Base-by-base conservation (phyloP, 2,888 invertebrate species). In the Cataglyphis altisquamis region DNA sequence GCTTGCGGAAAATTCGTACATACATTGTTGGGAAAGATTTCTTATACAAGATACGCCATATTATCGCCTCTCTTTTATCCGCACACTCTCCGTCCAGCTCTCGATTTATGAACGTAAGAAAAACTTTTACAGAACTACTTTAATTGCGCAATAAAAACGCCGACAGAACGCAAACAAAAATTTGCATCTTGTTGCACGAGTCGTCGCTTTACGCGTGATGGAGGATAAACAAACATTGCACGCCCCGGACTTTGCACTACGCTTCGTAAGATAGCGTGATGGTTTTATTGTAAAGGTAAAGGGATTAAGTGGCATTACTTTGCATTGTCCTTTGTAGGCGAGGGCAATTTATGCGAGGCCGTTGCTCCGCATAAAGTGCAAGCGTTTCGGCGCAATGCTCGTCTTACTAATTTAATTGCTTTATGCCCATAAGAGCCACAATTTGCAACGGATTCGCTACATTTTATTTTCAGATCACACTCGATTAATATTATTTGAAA, bases 261-360 rank as follows among this genome's bases (percentile, higher is more conserved):
- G 82, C 52, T 82, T 45, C 45, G 70, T 70, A 70, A 60, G 70
- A 70, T 70, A 80, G 78, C 70, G 21, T 41, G 45, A 70, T 32
- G 78, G 70, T 80, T 80, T 80, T 80, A 70, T 70, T 80, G 78
- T 80, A 80, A 80, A 80, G 78, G 78, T 70, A 36, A 60, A 60
- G 36, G 60, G 70, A 80, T 80, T 80, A 80, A 80, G 70, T 80
- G 78, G 70, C 70, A 80, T 80, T 80, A 80, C 78, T 80, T 80
- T 70, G 45, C 78, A 70, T 45, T 80, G 70, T 70, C 70, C 78
- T 80, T 80, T 80, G 78, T 78, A 78, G 78, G 36, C 70, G 60
- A 80, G 36, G 78, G 62, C 78, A 80, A 80, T 80, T 80, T 80
- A 80, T 80, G 78, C 78, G 70, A 18, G 60, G 60, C 78, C 78